A percentile compares a stretch with the other conserved stretches of the same genome.
Conservation (phyloP, 2,888 invertebrate species). For the Acrobasis consociella region DNA sequence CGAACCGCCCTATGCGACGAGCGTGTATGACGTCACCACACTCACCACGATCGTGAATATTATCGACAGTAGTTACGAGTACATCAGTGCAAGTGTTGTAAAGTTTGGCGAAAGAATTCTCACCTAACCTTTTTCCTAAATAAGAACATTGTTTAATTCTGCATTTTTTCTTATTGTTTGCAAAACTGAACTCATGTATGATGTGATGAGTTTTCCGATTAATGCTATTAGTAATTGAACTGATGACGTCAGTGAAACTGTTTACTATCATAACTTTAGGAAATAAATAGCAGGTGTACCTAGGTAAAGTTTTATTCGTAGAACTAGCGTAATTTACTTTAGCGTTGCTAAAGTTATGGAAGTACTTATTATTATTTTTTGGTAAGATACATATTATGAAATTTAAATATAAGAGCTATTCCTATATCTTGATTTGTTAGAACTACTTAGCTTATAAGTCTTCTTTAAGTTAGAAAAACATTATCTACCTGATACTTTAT, state of each 20-base stretch:
- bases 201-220: background rate
- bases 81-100: slow-evolving; percentile 27
- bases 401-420: no score
- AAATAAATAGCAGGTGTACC: no score
- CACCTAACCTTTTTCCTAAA: background rate
- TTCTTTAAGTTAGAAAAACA: no score
- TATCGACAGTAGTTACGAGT: slow-evolving; percentile 42
- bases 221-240: background rate
- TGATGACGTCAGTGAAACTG: background rate
- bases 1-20: slow-evolving; percentile 61
- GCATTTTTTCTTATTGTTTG: background rate
- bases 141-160: background rate
- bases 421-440: no score
- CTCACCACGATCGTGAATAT: slow-evolving; percentile 47
- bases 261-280: no score
- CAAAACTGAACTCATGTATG: slow-evolving; percentile 1
- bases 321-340: no score
- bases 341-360: no score
- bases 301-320: no score
- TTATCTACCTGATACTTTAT: no score
- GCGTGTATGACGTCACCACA: slow-evolving; percentile 44
- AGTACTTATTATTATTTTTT: no score
- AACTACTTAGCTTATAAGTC: no score
- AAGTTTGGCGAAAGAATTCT: slow-evolving; percentile 20
- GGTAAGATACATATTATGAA: no score